Conservation (phyloP, 1,140 invertebrate species). For the Sogatella furcifera region DNA sequence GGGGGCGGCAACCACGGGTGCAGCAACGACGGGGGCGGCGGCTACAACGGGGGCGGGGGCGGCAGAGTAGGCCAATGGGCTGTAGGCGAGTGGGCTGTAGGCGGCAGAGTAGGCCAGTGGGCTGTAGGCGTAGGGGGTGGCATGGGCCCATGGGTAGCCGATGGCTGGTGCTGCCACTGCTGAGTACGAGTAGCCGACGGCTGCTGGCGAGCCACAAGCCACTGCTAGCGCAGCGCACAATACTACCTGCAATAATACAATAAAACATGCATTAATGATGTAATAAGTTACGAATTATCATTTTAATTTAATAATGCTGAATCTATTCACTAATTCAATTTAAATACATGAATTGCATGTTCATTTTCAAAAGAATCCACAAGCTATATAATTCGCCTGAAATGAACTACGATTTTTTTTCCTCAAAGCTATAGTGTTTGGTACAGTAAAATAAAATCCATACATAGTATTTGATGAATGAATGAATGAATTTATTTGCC, state of each 20-base stretch:
- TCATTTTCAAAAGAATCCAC: no score
- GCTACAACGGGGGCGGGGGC: not conserved
- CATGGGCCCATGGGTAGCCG: not conserved
- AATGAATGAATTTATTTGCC: no score
- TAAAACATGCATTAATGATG: no score
- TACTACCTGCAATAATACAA: not conserved
- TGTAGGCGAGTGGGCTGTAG: not conserved
- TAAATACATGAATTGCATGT: no score
- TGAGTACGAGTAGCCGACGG: not conserved
- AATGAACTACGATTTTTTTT: no score
- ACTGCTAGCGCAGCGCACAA: not conserved
- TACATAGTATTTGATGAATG: no score
- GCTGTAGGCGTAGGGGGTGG: not conserved
- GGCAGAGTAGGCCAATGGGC: not conserved
- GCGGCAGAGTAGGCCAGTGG: not conserved
- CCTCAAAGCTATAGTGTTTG: no score
- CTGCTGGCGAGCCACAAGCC: slow-evolving; percentile 3
- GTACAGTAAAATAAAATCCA: no score
- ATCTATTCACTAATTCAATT: no score
- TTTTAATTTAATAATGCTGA: no score
- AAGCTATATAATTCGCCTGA: no score
- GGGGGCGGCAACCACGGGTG: not conserved
- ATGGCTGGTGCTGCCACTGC: not conserved
- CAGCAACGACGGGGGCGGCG: not conserved
- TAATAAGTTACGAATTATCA: no score